Conservation (phyloP, 2,113 vertebrate species). For the Apeltes quadracus region DNA sequence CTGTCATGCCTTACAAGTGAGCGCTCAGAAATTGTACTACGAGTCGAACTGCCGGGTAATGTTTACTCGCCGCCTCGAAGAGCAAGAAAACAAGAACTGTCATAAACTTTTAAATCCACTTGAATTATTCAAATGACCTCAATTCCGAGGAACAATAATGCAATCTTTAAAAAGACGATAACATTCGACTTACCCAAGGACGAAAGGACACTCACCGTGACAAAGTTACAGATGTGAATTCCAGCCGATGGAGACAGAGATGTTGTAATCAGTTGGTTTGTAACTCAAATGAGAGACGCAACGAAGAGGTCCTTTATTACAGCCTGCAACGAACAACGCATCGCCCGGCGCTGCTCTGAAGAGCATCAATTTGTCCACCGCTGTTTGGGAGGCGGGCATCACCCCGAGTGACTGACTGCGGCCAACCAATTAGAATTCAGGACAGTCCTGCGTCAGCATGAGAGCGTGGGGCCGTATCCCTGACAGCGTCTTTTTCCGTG, state of each 20-base stretch:
- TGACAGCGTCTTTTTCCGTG: slow-evolving; percentile 56
- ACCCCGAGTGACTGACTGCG: slow-evolving; percentile 8
- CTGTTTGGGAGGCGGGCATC: slow-evolving; percentile 28
- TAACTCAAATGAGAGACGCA: background rate
- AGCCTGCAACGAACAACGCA: slow-evolving; percentile 6
- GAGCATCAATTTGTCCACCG: slow-evolving; percentile 38
- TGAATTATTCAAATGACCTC: background rate
- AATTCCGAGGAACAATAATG: background rate
- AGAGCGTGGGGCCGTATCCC: slow-evolving; percentile 24
- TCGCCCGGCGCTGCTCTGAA: background rate
- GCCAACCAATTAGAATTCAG: slow-evolving; percentile 45
- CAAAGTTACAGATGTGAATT: slow-evolving; percentile 32
- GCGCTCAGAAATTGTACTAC: background rate
- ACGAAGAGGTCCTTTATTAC: background rate
- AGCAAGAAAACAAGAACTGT: background rate
- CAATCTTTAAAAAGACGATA: background rate
- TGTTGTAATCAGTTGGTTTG: background rate
- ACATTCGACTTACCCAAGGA: background rate
- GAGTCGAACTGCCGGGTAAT: background rate
- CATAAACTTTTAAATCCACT: slow-evolving; percentile 10
- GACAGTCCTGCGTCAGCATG: background rate
- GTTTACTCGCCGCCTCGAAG: background rate
- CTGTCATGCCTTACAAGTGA: slow-evolving; percentile 5
- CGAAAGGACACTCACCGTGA: slow-evolving; percentile 62
- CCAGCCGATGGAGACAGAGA: slow-evolving; percentile 6